These are phyloP conservation scores for Nyctereutes procyonoides DNA, from an alignment of 2,113 vertebrate genomes.

Conservation along the genomic window DNA sequence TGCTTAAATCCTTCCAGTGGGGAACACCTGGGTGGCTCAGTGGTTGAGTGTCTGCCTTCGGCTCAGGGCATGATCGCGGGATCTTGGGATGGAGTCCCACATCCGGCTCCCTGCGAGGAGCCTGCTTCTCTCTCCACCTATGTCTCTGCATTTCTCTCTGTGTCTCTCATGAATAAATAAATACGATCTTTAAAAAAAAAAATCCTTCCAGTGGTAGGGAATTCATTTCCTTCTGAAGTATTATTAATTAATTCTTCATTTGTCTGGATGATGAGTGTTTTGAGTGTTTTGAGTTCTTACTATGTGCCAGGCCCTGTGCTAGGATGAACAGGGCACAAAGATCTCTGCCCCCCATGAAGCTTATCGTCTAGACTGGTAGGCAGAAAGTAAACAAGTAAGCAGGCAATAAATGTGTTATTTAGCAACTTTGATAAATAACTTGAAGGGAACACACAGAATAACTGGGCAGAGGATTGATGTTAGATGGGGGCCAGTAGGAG, in stretches of 20 bases:
- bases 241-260: neutral
- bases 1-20: neutral
- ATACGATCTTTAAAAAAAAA: neutral
- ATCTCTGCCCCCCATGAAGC: neutral
- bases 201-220: neutral
- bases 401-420: neutral
- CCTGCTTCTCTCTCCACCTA: too few species aligned
- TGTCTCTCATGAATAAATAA: too few species aligned
- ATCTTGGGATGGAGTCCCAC: too few species aligned
- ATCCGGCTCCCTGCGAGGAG: too few species aligned
- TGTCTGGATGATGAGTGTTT: neutral
- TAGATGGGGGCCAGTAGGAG: neutral
- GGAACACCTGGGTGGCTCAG: too few species aligned
- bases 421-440: conserved; percentile 22
- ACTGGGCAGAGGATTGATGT: neutral
- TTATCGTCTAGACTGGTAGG: neutral
- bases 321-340: neutral
- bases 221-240: neutral
- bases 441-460: neutral
- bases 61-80: too few species aligned
- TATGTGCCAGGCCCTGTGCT: neutral
- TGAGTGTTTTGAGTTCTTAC: neutral
- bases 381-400: neutral
- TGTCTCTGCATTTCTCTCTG: too few species aligned
- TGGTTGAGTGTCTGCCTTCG: too few species aligned